Base-by-base conservation (phyloP, 2,888 invertebrate species). In the Hirtodrosophila histrioides region DNA sequence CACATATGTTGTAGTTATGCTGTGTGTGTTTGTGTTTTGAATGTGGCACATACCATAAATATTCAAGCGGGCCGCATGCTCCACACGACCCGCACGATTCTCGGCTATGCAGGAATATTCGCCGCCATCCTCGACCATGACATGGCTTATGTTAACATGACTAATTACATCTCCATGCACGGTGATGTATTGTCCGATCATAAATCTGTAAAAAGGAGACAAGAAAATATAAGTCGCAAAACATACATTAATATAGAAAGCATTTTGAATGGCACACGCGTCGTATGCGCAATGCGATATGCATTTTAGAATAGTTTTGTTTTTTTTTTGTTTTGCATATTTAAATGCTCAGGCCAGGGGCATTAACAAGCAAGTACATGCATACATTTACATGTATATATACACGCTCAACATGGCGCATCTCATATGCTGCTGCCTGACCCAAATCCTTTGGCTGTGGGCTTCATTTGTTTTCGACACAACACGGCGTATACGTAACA, bases 121-220 rank as follows among this genome's bases (percentile, higher is more conserved):
- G 23, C 96, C 96, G 12, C 96, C 96, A 88, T 96, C 96, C 91
- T 95, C 95, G 48, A 95, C 95, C 93, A 94, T 94, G 78, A 95
- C 95, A 89, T 94, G 94, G 89, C 94, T 95, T 87, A 96, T 95
- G 92, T 96, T 96, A 81, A 96, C 95, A 92, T 95, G 95, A 90
- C 96, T 95, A 91, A 96, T 95, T 81, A 96, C 95, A 91, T 96
- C 96, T 57, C 96, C 96, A 86, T 95, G 95, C 43, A 95, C 94
- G 62, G 94, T 95, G 82, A 95, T 95, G 91, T 95, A 95, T 91
- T 95, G 95, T 39, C 95, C 95, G 89, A 95, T 95, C 90, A 95
- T 94, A 91, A 95, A 95, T 92, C 95, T 95, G 92, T 37, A 49
- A 48, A 51, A 48, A 64, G 27, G 6, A 27, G 27, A 27, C 27